Conservation (phyloP, 2,113 vertebrate species). For the Engraulis encrasicolus region DNA sequence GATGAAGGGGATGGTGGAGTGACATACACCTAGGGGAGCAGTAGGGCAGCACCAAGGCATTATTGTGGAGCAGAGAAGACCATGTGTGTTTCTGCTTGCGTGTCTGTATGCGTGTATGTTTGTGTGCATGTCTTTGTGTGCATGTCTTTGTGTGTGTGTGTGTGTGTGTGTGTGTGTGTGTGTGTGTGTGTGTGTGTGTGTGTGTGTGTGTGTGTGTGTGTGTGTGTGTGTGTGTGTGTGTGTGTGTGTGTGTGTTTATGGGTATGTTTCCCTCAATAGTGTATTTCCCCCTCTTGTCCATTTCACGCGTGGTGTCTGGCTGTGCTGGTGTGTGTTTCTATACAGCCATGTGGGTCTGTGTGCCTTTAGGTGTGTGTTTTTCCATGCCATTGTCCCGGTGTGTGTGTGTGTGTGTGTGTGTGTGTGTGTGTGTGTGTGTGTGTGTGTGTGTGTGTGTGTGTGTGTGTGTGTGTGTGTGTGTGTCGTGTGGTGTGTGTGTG, state of each 20-base stretch:
- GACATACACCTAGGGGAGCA: slow-evolving; percentile 70
- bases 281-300: too few relatives aligned
- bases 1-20: slow-evolving; percentile 23
- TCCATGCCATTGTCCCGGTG: neutral
- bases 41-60: slow-evolving; percentile 48
- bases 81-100: slow-evolving; percentile 36
- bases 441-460: slow-evolving; percentile 63
- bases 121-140: too few relatives aligned
- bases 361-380: slow-evolving; percentile 11
- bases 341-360: slow-evolving; percentile 9
- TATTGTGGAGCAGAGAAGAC: slow-evolving; percentile 46
- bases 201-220: too few relatives aligned
- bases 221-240: too few relatives aligned
- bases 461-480: too few relatives aligned
- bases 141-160: too few relatives aligned
- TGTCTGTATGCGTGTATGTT: neutral
- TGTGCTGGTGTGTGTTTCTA: neutral
- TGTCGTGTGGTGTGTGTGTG: too few relatives aligned
- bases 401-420: too few relatives aligned
- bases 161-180: too few relatives aligned
- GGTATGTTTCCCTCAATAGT: too few relatives aligned
- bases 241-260: too few relatives aligned
- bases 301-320: neutral
- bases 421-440: slow-evolving; percentile 57
- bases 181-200: too few relatives aligned